Evolutionary conservation across 1,140 invertebrate species (phyloP), one percentile per base, ranked within the genome.

Genomic region (Luehdorfia chinensis): DNA sequence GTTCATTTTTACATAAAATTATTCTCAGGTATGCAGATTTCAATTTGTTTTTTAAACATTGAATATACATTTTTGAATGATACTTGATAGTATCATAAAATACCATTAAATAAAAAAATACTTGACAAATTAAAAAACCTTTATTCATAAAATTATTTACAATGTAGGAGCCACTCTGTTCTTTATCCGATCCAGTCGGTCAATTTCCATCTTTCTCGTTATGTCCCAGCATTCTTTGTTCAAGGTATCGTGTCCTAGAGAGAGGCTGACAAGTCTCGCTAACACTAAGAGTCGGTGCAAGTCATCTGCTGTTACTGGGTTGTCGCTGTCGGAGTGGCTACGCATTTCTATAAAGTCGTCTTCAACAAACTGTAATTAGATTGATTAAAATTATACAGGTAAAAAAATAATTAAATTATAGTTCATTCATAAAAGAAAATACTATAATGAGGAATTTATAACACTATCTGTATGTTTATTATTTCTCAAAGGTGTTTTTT

Each of bases 301-400:
- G 87, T 96, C 93, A 49, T 96, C 93, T 0, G 90, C 90, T 15
- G 90, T 91, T 18, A 87, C 87, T 21, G 89, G 74, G 13, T 74
- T 60, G 1, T 74, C 65, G 0, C 50, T 48, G 25, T 76, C 63
- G 0, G 72, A 63, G 12, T 73, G 75, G 57, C 87, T 88, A 6
- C 92, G 88, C 87, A 93, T 89, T 37, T 91, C 78, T 16, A 97
- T 93, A 84, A 96, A 96, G 77, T 97, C 94, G 27, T 94, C 90
- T 87, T 96, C 93, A 14, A 96, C 92, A 53, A 91, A 86, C 92
- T 96, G 75, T n/a, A 87, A 86, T 58, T n/a, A n/a, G n/a, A n/a
- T n/a, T n/a, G n/a, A 55, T 41, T 50, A 55, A 67, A 55, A 39
- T 41, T 47, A 61, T 12, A 44, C 43, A 39, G 51, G 21, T 58